Conservation (phyloP, 2,113 vertebrate genomes). For the Syngnathus typhle region DNA sequence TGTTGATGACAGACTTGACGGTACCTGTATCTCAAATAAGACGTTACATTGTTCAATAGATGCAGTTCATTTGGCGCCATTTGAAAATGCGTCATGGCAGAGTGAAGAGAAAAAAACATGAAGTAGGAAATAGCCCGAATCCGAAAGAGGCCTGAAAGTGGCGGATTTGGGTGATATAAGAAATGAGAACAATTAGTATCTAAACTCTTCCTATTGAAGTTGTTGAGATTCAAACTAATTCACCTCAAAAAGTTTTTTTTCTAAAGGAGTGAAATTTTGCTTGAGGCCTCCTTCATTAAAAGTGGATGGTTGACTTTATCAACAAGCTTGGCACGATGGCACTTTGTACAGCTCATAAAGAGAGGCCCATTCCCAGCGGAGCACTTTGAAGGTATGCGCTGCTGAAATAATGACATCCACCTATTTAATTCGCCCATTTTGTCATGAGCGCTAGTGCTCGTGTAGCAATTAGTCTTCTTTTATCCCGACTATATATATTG, state of each 20-base stretch:
- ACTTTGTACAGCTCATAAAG: constrained; percentile 43
- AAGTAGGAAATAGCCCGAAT: background rate
- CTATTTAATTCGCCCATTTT: constrained; percentile 30
- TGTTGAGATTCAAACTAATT: constrained; percentile 4
- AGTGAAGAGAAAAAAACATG: background rate
- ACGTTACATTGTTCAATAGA: background rate
- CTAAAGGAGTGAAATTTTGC: background rate
- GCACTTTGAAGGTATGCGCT: constrained; percentile 28
- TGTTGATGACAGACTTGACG: constrained; percentile 52
- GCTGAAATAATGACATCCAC: constrained; percentile 36
- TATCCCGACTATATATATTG: constrained; percentile 1
- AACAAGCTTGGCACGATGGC: constrained; percentile 32
- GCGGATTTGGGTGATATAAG: too few relatives aligned
- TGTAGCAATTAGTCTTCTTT: constrained; percentile 14
- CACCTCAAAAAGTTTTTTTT: constrained; percentile 11
- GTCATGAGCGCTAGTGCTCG: constrained; percentile 5
- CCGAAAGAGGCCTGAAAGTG: background rate
- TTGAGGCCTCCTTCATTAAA: constrained; percentile 43
- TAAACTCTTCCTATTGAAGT: background rate
- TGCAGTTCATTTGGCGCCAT: background rate
- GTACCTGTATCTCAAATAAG: constrained; percentile 25
- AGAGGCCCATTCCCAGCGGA: constrained; percentile 21
- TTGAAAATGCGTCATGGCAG: background rate
- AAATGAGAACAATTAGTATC: background rate
- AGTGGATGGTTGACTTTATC: constrained; percentile 36